Base-by-base conservation (phyloP, 2,888 invertebrate species). In the Drosophila subquinaria region DNA sequence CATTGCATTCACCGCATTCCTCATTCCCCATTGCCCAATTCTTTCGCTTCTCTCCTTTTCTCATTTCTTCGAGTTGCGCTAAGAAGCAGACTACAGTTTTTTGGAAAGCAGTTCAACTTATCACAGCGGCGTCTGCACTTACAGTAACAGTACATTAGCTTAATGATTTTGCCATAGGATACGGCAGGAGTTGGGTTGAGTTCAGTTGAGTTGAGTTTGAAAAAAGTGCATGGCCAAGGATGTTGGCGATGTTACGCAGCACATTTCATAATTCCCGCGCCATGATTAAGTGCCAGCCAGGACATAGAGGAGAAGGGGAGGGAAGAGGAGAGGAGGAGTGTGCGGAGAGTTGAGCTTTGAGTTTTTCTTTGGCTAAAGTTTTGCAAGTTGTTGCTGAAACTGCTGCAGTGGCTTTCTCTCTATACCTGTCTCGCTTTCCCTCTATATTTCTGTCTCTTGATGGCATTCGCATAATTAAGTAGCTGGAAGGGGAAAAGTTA, bases 221-320 rank as follows among this genome's bases (percentile, higher is more conserved):
- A 38, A 65, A 70, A 79, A 70, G 72, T 59, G 67, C 69, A 59
- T 53, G 56, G 59, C 75, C 71, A 47, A 47, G 53, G 38, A 72
- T 68, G 73, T 50, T 67, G 78, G 65, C 51, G 61, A 57, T 68
- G 79, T 83, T 84, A 83, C 87, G 77, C 79, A 87, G 87, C 83
- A 84, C 87, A 84, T 84, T 84, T 84, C 83, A 84, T 84, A 84
- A 83, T 87, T 84, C 83, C 83, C 83, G 83, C 84, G 83, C 84
- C 69, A 86, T 66, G 79, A 80, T 80, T 80, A 80, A 72, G 66
- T 66, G 62, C 56, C 59, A 45, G 53, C 42, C 40, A 23, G 20
- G 30, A 17, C 8, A 15, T 9, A 4, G 40, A 13, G 33, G 2
- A 20, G 43, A 43, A 20, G 2, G 36, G 15, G 45, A n/a, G 51